Base-by-base conservation (phyloP, 1,140 invertebrate species). In the Pseudomyrmex pallidus region DNA sequence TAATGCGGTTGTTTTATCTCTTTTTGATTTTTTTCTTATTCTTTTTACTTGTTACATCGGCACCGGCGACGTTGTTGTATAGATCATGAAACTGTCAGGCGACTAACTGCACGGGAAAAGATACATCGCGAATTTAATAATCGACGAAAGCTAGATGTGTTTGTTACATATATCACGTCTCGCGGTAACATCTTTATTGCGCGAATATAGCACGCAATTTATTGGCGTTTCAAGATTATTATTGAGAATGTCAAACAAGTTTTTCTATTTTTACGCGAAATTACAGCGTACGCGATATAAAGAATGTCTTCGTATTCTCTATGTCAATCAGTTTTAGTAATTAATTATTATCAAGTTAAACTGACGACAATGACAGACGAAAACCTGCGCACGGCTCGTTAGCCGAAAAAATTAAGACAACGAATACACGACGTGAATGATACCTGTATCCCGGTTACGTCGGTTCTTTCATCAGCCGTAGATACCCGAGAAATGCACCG, bases 401-500 rank as follows among this genome's bases (percentile, higher is more conserved):
- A 48, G 54, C 5, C 44, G 44, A 72, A 70, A 57, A 20, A 48
- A 50, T 7, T n/a, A 25, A 70, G 44, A 46, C 46, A 61, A 80
- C 25, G 25, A 70, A 59, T 59, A 17, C 48, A 48, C 44, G 17
- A 22, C 63, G n/a, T 17, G 66, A 78, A 61, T 70, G 66, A 72
- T 70, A 50, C 54, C 59, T 77, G 35, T 52, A 44, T 35, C 35
- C 35, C 35, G 7, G 35, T 50, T 72, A 72, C 66, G 76, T 80
- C 54, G n/a, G 72, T 80, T 80, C 66, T 80, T 62, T 80, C 76
- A 72, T 80, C 76, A 56, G 52, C 46, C 44, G 35, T 57, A 56
- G 74, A 77, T 59, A 70, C n/a, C 52, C 64, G 76, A 78, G 64
- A 78, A 70, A 78, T 70, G 76, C 76, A 70, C 76, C 46, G 76